These are phyloP conservation scores for Pharmacophagus antenor DNA, from an alignment of 2,888 invertebrate species.

Conservation along the genomic window DNA sequence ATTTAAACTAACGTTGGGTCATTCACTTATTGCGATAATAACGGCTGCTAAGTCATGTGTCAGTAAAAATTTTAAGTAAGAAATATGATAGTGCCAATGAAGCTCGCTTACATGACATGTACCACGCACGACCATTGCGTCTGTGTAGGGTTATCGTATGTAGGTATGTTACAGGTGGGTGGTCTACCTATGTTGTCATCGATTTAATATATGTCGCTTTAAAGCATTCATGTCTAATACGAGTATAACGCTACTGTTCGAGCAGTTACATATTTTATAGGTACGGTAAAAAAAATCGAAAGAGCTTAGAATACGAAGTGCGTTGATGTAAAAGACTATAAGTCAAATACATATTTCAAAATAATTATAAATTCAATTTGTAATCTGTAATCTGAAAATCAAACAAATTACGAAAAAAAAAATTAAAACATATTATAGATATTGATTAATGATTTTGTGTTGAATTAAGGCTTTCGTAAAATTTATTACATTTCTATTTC, in stretches of 20 bases:
- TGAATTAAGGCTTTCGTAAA: no score
- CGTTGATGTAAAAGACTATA: no score
- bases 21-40: slow-evolving; percentile 30
- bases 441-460: not conserved
- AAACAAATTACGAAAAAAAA: no score
- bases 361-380: no score
- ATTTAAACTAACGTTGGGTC: slow-evolving; percentile 23
- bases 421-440: not conserved
- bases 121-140: slow-evolving; percentile 10
- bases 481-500: no score
- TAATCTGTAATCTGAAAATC: no score
- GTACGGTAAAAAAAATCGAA: no score
- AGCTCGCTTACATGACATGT: slow-evolving; percentile 19
- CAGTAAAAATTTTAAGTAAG: slow-evolving; percentile 29
- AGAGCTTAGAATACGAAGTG: no score
- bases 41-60: slow-evolving; percentile 25
- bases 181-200: slow-evolving; percentile 10
- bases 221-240: no score
- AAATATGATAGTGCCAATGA: slow-evolving; percentile 25
- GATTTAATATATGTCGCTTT: not conserved
- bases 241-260: not conserved
- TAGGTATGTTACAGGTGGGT: slow-evolving; percentile 11
- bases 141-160: slow-evolving; percentile 4
- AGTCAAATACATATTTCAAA: no score
- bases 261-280: no score